Base-by-base conservation (phyloP, 2,797 vertebrate genomes). In the Muscicapa comitata region DNA sequence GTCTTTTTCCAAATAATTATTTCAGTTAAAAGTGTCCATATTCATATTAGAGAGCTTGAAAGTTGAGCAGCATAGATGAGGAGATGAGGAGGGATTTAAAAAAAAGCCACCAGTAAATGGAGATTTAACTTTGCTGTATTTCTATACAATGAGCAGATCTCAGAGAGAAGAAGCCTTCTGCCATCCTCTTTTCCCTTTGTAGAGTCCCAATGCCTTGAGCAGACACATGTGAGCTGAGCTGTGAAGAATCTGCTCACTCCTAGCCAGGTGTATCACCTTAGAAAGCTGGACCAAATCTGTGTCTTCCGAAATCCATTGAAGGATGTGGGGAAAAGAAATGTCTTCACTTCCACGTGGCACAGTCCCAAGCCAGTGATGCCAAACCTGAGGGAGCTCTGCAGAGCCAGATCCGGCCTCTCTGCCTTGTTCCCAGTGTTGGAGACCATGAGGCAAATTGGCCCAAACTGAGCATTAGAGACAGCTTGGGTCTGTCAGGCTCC, bases 401-500 rank as follows among this genome's bases (percentile, higher is more conserved):
- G 57, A 92, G 79, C 86, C 75, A 61, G 50, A 24, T 45, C 45
- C 8, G 8, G 54, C 77, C 79, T 35, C 42, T 35, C 16, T 38
- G 37, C 38, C 65, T 40, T n/a, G 42, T 81, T 93, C 62, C 45
- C 50, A 29, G 10, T 2, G 11, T 28, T 77, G 86, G 57, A 91
- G 58, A 92, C 47, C 62, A 45, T 72, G 11, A 1, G 21, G 37
- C 10, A 15, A 4, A 53, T 65, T 31, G 51, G 55, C 51, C 72
- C 71, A 73, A 28, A 40, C 8, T 15, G 77, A 86, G 23, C 23
- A 2, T 7, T 43, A 10, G 80, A 51, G 73, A 78, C 73, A 94
- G 90, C 86, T 93, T 72, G 91, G 66, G 13, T 47, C 71, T 94
- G 62, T 94, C 70, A 62, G 92, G 94, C 92, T 94, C 62, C 3